Evolutionary conservation across 2,888 invertebrate genomes (phyloP).

Genomic region (Pristionchus japonicus): DNA sequence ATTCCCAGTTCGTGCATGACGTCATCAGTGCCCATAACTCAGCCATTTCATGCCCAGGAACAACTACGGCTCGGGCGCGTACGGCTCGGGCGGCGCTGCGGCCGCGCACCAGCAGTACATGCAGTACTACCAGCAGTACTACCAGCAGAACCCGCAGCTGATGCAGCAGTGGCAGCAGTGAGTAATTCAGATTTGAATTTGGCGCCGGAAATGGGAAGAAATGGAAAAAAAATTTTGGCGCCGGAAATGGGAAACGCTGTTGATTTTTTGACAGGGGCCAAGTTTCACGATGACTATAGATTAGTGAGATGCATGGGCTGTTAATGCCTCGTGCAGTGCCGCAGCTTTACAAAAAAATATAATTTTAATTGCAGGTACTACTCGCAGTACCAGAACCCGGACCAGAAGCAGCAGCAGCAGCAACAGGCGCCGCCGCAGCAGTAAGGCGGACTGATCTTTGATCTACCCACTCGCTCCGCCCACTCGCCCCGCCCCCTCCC

Average conservation of each 20-base stretch:
- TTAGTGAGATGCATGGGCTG: no score
- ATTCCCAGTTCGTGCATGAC: not conserved
- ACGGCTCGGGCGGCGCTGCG: constrained; percentile 45
- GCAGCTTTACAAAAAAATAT: not conserved
- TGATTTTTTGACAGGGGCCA: not conserved
- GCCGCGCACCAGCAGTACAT: constrained; percentile 62
- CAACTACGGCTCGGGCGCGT: constrained; percentile 45
- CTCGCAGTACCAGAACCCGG: constrained; percentile 26
- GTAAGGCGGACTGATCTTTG: not conserved
- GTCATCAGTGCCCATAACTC: no score
- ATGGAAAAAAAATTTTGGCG: not conserved
- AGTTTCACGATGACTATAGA: no score
- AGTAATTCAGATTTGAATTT: not conserved
- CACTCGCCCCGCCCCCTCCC: not conserved
- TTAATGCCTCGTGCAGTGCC: no score
- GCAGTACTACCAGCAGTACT: constrained; percentile 68
- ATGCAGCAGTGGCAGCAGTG: constrained; percentile 63
- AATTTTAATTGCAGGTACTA: constrained; percentile 6
- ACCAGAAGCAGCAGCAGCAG: constrained; percentile 8
- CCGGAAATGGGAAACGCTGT: not conserved
- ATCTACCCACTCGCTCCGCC: not conserved
- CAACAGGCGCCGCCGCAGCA: not conserved
- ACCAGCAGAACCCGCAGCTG: constrained; percentile 65
- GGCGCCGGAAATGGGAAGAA: not conserved
- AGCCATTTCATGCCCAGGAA: constrained; percentile 31